Evolutionary conservation across 2,888 invertebrate species (phyloP), one percentile per base, ranked within the genome.

Genomic region (Ormyrus pomaceus): DNA sequence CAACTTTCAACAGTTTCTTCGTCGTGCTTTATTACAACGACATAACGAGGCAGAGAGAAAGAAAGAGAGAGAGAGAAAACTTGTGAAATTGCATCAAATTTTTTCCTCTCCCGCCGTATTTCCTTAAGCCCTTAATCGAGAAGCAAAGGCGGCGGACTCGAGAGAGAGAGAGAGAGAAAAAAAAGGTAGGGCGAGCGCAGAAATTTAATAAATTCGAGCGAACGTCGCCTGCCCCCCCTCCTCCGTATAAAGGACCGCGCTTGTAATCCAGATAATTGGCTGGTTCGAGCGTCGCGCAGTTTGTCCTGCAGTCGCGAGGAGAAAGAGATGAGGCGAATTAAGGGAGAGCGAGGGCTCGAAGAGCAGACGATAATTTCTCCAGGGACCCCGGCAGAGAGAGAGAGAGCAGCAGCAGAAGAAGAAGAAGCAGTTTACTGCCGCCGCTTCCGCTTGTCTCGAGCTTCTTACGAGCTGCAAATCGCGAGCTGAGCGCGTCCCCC

Each of bases 261-360:
- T 19, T 62, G 62, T 77, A 77, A 81, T 74, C 64, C 61, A 62
- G 72, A 70, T 81, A 77, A 81, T 81, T 81, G 73, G 61, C 61
- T 48, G 53, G 61, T 61, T 61, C 51, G 53, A 46, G 48, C 50
- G 45, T 34, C 34, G 53, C 46, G 58, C 65, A 77, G 72, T 69
- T 61, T 70, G 76, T 61, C 61, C n/a, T 70, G 53, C 48, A 10
- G n/a, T n/a, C 48, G 46, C n/a, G 13, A 13, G 58, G 10, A 68
- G 61, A 62, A 48, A 34, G 62, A 69, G 69, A 73, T 48, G 58
- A 56, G 59, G 66, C 66, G 80, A 76, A 76, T 76, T 76, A 76
- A 76, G 80, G 45, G 9, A 9, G 74, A n/a, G n/a, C 34, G 69
- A 58, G 58, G 19, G 48, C 34, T 59, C 59, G 51, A 50, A 45